These are phyloP conservation scores for Neoscelio sp. DNA, from an alignment of 2,888 invertebrate species.

Conservation along the genomic window DNA sequence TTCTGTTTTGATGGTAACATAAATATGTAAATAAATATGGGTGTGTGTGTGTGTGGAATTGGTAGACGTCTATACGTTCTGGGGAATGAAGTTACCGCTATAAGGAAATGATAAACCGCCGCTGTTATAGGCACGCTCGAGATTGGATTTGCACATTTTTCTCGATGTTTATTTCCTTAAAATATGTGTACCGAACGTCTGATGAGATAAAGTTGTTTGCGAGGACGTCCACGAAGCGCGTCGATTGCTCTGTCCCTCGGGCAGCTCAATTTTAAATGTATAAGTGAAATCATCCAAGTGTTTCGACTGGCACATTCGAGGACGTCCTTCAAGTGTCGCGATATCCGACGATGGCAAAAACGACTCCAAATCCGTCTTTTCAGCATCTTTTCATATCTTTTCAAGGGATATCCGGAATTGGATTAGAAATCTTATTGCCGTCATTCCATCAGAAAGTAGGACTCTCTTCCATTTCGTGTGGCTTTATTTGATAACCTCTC, in stretches of 20 bases:
- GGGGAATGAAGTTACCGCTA: constrained; percentile 43
- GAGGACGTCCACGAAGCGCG: constrained; percentile 1
- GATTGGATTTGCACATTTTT: constrained; percentile 56
- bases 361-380: constrained; percentile 45
- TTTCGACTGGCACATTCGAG: constrained; percentile 35
- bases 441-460: constrained; percentile 27
- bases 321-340: constrained; percentile 53
- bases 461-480: background rate
- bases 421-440: constrained; percentile 45
- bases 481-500: constrained; percentile 36
- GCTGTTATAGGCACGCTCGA: constrained; percentile 35
- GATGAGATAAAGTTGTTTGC: constrained; percentile 39
- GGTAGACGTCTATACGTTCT: constrained; percentile 40
- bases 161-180: constrained; percentile 36
- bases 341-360: background rate
- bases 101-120: constrained; percentile 54
- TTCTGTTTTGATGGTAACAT: constrained; percentile 30
- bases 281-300: constrained; percentile 37
- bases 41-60: constrained; percentile 44
- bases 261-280: constrained; percentile 11
- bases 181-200: constrained; percentile 20
- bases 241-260: constrained; percentile 31
- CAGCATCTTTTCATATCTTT: constrained; percentile 49
- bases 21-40: constrained; percentile 22
- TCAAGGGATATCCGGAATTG: constrained; percentile 26